These are phyloP conservation scores for Achatina immaculata DNA, from an alignment of 1,140 invertebrate species.

Conservation along the genomic window DNA sequence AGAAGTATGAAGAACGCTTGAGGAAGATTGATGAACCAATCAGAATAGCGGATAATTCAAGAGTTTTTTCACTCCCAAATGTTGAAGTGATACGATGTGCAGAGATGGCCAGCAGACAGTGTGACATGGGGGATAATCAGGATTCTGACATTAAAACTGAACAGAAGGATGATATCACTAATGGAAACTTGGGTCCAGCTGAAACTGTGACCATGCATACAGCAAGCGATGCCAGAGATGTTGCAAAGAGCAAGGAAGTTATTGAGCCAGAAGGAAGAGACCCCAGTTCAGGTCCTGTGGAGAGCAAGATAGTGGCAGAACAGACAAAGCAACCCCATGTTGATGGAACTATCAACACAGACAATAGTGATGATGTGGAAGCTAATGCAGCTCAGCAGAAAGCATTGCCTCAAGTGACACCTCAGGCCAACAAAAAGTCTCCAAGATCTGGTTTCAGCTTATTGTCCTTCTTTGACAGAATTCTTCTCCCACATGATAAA, in stretches of 20 bases:
- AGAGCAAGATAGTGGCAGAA: not conserved
- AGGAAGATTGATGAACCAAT: constrained; percentile 27
- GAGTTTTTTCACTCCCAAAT: constrained; percentile 17
- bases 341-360: not conserved
- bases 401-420: not conserved
- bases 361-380: not conserved
- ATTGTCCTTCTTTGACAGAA: constrained; percentile 33
- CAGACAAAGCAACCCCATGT: not conserved
- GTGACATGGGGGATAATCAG: not conserved
- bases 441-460: constrained; percentile 31
- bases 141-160: not conserved
- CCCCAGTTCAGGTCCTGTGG: not conserved
- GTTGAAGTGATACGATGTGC: not conserved
- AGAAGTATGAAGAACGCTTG: constrained; percentile 16
- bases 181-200: not conserved
- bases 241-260: not conserved
- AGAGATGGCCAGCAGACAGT: not conserved
- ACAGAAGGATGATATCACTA: constrained; percentile 2
- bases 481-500: constrained; percentile 31
- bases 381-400: not conserved
- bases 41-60: constrained; percentile 8
- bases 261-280: not conserved
- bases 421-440: constrained; percentile 2
- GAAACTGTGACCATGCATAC: not conserved
- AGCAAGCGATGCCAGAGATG: not conserved